Evolutionary conservation across 2,113 vertebrate species (phyloP), one percentile per base, ranked within the genome.

Genomic region (Bubo scandiacus): DNA sequence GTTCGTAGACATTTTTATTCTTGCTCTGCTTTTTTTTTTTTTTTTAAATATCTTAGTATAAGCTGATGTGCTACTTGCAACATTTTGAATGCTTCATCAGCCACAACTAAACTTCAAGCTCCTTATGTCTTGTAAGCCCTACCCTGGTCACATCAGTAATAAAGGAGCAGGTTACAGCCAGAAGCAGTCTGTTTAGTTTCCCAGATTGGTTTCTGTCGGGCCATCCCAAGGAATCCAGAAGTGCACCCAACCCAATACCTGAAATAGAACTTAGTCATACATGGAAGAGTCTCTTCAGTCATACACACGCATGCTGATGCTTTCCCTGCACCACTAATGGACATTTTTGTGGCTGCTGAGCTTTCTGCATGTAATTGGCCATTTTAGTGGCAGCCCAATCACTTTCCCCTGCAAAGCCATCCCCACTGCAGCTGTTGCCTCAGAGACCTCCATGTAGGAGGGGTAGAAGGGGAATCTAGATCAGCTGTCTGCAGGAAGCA

Each of bases 341-440:
- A 80, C 25, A 9, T 80, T 95, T 94, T 91, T 95, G 94, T 89
- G 94, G 94, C 94, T 94, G 66, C 70, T 80, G 70, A 61, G 62
- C 77, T 91, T 95, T 94, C 77, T 95, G 94, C 30, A 13, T 45
- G 10, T 91, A 96, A 97, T 75, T 82, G 94, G 38, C 58, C 29
- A 3, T 95, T 95, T 92, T 63, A 73, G 32, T 73, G 71, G 65
- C 43, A 68, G 72, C 52, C 54, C 32, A 71, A 1, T 63, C 43
- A 90, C 94, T 85, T 92, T 94, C 84, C 36, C 42, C 45, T 75
- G 78, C 77, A 91, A 92, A 95, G 49, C 49, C 18, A 23, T 91
- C 87, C 29, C 32, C 11, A 5, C 19, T 87, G 40, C n/a, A 92
- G 81, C 80, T 86, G 55, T 40, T 91, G 61, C 15, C 38, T 88